Conservation (phyloP, 64 coral and sea anemone genomes). For the Pocillopora verrucosa region DNA sequence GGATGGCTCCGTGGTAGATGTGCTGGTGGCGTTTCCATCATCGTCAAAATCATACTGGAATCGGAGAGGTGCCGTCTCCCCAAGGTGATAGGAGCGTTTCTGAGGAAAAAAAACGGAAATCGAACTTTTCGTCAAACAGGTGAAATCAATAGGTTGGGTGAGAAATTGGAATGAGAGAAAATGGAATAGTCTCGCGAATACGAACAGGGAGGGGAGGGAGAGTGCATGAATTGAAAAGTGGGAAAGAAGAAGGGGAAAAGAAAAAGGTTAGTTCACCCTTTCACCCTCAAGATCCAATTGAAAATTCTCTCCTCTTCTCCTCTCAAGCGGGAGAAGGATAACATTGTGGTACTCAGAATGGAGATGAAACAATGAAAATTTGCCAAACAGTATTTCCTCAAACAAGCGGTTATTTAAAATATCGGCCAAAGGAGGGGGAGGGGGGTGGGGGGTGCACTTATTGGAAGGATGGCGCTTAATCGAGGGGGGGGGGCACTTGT, state of each 20-base stretch:
- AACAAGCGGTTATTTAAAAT: no score
- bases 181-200: neutral
- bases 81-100: conserved; percentile 91
- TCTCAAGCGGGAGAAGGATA: no score
- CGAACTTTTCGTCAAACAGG: neutral
- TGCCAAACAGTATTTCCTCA: no score
- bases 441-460: no score
- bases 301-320: no score
- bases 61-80: conserved; percentile 69
- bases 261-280: neutral
- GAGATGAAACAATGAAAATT: no score
- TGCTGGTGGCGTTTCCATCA: conserved; percentile 75
- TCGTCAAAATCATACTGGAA: conserved; percentile 84
- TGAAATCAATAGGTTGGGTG: neutral
- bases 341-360: no score
- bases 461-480: no score
- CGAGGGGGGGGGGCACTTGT: no score
- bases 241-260: neutral
- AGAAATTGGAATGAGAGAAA: neutral
- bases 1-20: conserved; percentile 69
- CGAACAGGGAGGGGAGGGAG: neutral
- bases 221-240: neutral
- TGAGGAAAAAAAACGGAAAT: neutral
- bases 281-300: no score
- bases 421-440: no score